Percentiles rank a stretch among this genome's conserved stretches.
Conservation (phyloP, 2,888 invertebrate species). For the Meta bourneti region DNA sequence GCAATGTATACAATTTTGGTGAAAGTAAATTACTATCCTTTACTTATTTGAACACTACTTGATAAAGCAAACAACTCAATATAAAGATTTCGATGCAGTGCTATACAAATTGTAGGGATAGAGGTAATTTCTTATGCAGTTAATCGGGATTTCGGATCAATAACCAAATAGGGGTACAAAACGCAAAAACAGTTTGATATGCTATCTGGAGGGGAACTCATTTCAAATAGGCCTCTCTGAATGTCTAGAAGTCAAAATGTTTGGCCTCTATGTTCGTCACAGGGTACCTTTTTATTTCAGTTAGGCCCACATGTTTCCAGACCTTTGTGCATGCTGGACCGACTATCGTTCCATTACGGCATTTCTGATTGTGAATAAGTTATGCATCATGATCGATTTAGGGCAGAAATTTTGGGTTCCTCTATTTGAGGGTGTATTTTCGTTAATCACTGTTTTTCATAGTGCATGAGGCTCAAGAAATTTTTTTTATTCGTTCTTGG, state of each 20-base stretch:
- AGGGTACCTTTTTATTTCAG: not conserved
- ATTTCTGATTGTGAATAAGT: not conserved
- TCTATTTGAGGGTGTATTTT: not conserved
- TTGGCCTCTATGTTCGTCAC: constrained; percentile 18
- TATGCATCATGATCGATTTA: not conserved
- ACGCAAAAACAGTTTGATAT: no score
- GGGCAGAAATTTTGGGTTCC: not conserved
- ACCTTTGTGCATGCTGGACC: not conserved
- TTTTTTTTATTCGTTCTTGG: not conserved
- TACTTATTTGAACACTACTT: no score
- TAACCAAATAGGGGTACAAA: no score
- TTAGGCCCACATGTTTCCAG: not conserved
- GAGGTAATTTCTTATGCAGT: no score
- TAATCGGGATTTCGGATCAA: no score
- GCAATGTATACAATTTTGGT: no score
- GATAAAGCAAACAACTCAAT: no score
- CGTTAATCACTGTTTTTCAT: not conserved
- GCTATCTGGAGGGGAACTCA: no score
- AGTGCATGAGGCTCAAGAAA: not conserved
- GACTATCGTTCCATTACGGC: not conserved
- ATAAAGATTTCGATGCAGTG: no score
- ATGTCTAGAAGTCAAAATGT: constrained; percentile 22
- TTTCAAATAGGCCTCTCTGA: not conserved
- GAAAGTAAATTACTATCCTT: no score
- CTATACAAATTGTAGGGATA: no score